Evolutionary conservation across 2,888 invertebrate species (phyloP), one percentile per base, ranked within the genome.

Genomic region (Bellardia pandia): DNA sequence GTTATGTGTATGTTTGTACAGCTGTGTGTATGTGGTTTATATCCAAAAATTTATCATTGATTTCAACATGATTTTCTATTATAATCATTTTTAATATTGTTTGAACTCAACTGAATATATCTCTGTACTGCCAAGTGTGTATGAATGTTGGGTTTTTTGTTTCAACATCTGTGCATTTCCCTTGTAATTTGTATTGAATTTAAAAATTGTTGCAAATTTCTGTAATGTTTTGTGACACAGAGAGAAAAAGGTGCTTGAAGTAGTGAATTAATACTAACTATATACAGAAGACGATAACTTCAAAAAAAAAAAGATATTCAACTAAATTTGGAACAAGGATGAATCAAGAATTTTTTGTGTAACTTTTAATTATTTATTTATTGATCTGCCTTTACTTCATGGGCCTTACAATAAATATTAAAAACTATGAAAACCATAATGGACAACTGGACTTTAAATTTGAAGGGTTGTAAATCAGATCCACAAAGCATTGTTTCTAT

Each of bases 31-130:
- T 58, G n/a, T 48, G 45, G 23, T 78, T 62, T 45, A 30, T 45
- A 58, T 68, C 40, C 40, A 80, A 75, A 68, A 74, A 75, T 85
- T 85, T 78, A 81, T 87, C 81, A 85, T 81, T 87, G 87, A 87
- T 87, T 85, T 81, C 58, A 87, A 81, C 69, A 85, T 85, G 69
- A 85, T 81, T 75, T 86, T 85, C 23, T 45, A 74, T 84, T 77
- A 74, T 72, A 66, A 71, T 66, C 40, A 69, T 80, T 74, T 84
- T 77, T 74, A 81, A 84, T 72, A 77, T 69, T 85, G 72, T 77
- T 56, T 66, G n/a, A 75, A 69, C 69, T 75, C 16, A 60, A 75
- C 42, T 64, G 72, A 42, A 56, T n/a, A 56, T 42, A 3, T 53
- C n/a, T 64, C 33, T 11, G 42, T 71, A 23, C 45, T 45, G 48